phyloP scores from a whole-genome alignment of 2,888 invertebrate genomes.

The Prosapia bicincta region DNA sequence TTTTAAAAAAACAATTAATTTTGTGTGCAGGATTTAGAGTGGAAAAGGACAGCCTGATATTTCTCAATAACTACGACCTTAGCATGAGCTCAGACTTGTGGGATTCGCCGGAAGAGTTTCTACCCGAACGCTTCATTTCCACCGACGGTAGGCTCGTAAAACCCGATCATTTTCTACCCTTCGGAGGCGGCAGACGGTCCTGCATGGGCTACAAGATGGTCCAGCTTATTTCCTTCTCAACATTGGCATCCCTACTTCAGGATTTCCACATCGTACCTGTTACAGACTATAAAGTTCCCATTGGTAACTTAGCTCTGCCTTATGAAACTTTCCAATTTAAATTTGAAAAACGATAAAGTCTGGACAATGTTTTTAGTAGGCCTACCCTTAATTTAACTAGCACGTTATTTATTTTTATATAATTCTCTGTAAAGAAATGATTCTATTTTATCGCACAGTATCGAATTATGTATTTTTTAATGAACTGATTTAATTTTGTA shows the following conservation, averaged over 20 bases:
- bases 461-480: background rate
- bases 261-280: constrained; percentile 52
- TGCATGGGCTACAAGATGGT: constrained; percentile 68
- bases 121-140: constrained; percentile 58
- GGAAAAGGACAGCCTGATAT: constrained; percentile 59
- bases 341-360: constrained; percentile 43
- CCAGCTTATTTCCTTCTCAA: constrained; percentile 55
- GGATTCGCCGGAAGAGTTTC: constrained; percentile 56
- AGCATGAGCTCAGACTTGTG: constrained; percentile 61
- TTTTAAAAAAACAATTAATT: too few relatives aligned
- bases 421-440: background rate
- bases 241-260: constrained; percentile 54
- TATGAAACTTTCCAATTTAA: constrained; percentile 51
- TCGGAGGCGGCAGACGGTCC: constrained; percentile 61
- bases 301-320: constrained; percentile 55
- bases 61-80: constrained; percentile 64
- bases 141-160: constrained; percentile 52
- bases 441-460: background rate
- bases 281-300: constrained; percentile 50
- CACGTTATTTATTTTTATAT: too few relatives aligned
- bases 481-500: background rate
- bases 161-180: constrained; percentile 63
- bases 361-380: background rate
- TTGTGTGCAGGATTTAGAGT: constrained; percentile 54
- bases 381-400: background rate